Base-by-base conservation (phyloP, 2,113 vertebrate genomes). In the Nerophis ophidion region DNA sequence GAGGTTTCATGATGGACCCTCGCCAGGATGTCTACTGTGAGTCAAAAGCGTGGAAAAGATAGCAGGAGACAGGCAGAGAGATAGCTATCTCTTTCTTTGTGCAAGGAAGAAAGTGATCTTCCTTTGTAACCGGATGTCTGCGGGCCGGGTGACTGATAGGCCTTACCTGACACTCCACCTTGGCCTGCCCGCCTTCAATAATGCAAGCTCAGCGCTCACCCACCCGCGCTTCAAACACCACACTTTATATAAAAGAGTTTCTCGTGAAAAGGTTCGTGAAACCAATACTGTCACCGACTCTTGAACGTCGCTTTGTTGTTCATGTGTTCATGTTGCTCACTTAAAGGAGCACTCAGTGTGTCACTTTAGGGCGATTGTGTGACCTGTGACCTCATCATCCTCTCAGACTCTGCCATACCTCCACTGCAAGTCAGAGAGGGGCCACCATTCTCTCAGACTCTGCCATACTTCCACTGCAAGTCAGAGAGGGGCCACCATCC, bases 101-200 rank as follows among this genome's bases (percentile, higher is more conserved):
- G 8, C 19, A 16, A 47, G 10, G 59, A 69, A 63, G 71, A 84
- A 77, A 82, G 81, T 80, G 63, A 58, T 65, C 46, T 57, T 60
- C 15, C 57, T 12, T 47, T 82, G 89, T 87, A 91, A 90, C 70
- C 75, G 65, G 88, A 90, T 83, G 70, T 67, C 66, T 76, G 53
- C 46, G 68, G 63, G 85, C 73, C 73, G 63, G 85, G 73, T 75
- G 74, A 68, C 63, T 62, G 69, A 77, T 72, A 70, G 70, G 54
- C 63, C 77, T 53, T 68, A 76, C 57, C 66, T 81, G 85, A 82
- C 80, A 75, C 76, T 60, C 61, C 74, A 76, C 77, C 82, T 82
- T 81, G 76, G 73, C 83, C 88, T 87, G 74, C 83, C 88, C 86
- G 74, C 82, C 84, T 86, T 99, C 90, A 99, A 99, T 99, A 92